Conservation (phyloP, 1,140 invertebrate species). For the Pseudomyrmex dendroicus region DNA sequence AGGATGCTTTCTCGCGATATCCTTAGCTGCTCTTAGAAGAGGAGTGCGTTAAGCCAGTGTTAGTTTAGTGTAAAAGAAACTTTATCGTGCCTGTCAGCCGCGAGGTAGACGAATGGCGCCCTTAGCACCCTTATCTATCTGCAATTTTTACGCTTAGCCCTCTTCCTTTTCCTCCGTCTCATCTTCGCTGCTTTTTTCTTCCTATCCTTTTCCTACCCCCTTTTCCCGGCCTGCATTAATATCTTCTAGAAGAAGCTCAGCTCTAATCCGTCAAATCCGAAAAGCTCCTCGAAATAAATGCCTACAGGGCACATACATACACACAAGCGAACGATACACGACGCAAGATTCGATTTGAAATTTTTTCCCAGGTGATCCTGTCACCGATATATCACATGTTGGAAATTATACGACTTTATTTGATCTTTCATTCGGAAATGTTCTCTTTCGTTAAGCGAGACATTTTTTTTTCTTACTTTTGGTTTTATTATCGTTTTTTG, state of each 20-base stretch:
- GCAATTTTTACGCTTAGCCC: slow-evolving; percentile 67
- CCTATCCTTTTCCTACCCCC: not conserved
- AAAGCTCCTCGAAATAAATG: slow-evolving; percentile 70
- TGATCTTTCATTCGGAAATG: not conserved
- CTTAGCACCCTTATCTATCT: slow-evolving; percentile 70
- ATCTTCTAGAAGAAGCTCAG: slow-evolving; percentile 65
- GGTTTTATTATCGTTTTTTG: not conserved
- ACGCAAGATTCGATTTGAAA: slow-evolving; percentile 57
- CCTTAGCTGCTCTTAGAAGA: slow-evolving; percentile 43
- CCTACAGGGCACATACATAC: slow-evolving; percentile 47
- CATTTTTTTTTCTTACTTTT: not conserved
- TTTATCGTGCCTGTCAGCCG: slow-evolving; percentile 71
- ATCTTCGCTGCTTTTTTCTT: slow-evolving; percentile 1
- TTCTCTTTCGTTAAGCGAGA: too few relatives aligned
- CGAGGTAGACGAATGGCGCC: slow-evolving; percentile 70
- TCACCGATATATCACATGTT: slow-evolving; percentile 10
- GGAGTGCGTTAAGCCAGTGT: slow-evolving; percentile 65
- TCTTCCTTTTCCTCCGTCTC: slow-evolving; percentile 6
- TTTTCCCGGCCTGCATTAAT: slow-evolving; percentile 64
- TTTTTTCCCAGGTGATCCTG: slow-evolving; percentile 26
- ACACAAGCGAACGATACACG: slow-evolving; percentile 43
- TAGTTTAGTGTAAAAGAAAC: slow-evolving; percentile 63
- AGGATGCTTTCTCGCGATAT: slow-evolving; percentile 58
- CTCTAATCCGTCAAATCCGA: slow-evolving; percentile 73
- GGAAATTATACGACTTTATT: not conserved